These are phyloP conservation scores for Danaus melanippus DNA, from an alignment of 1,140 invertebrate genomes.

Conservation along the genomic window DNA sequence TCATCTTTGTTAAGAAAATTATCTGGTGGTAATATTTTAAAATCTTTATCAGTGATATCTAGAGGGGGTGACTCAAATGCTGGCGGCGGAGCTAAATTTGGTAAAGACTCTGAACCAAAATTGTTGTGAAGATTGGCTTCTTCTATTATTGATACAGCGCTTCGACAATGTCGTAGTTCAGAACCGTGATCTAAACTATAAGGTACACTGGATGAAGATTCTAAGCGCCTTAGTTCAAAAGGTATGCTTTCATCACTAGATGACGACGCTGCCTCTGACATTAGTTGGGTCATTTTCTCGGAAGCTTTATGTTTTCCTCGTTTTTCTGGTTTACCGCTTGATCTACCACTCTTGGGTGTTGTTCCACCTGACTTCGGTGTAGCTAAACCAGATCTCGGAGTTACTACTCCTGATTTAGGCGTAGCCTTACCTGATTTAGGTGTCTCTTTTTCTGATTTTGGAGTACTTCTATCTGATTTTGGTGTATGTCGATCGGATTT, in stretches of 20 bases:
- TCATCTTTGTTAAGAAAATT: conserved; percentile 66
- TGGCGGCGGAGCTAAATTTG: conserved; percentile 75
- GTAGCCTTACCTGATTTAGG: conserved; percentile 57
- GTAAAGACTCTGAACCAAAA: conserved; percentile 75
- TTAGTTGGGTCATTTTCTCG: conserved; percentile 68
- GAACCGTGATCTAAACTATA: conserved; percentile 72
- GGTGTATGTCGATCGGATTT: conserved; percentile 59
- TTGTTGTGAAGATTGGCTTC: conserved; percentile 65
- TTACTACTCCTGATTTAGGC: conserved; percentile 53
- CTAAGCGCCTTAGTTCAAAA: conserved; percentile 68
- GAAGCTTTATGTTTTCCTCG: conserved; percentile 64
- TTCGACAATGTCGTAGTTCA: conserved; percentile 75
- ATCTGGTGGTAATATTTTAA: conserved; percentile 68
- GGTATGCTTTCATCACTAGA: conserved; percentile 71
- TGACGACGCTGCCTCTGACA: conserved; percentile 69
- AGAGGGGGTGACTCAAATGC: conserved; percentile 70
- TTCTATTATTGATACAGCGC: conserved; percentile 73
- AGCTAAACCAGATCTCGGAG: conserved; percentile 56
- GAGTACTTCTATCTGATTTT: conserved; percentile 53
- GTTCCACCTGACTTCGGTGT: conserved; percentile 58
- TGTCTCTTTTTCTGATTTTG: conserved; percentile 54
- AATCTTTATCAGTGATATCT: conserved; percentile 68
- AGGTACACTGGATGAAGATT: conserved; percentile 74
- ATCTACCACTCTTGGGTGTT: conserved; percentile 62
- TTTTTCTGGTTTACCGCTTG: conserved; percentile 62